Evolutionary conservation across 2,113 vertebrate genomes (phyloP), one percentile per base, ranked within the genome.

Genomic region (Antidorcas marsupialis): DNA sequence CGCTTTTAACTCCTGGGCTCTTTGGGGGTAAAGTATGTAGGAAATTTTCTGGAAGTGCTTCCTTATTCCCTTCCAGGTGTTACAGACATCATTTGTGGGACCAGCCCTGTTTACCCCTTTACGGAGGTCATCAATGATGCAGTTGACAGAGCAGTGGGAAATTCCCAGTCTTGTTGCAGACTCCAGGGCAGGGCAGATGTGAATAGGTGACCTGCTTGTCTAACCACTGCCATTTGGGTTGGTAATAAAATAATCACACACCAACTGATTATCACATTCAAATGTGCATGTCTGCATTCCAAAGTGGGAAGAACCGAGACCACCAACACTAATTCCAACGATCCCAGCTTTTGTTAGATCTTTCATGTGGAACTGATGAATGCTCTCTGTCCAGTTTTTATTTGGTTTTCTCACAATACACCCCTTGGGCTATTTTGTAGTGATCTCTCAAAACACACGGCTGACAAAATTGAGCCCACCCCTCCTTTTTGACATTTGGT

Each of bases 71-170:
- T 95, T 71, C 64, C 14, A 84, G 52, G 76, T 89, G 87, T 84
- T 45, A 96, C 36, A 93, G 39, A 91, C 89, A 53, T 81, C 45
- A 59, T 55, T 45, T 33, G 15, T 85, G 86, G 53, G n/a, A 23
- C 55, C 47, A 47, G 47, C 76, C 15, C n/a, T 60, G 64, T 89
- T 76, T 39, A 43, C 45, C 52, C 10, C 50, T 71, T 83, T 53
- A 55, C 17, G 57, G n/a, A 81, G 43, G n/a, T 52, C 16, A 28
- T 25, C 36, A 60, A 0, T 91, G 94, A 97, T 86, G 91, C 79
- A 90, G 25, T 94, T 97, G 59, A 93, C 87, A 92, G 47, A 71
- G 39, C 5, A 0, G 28, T 97, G 98, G 92, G 79, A 97, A 96
- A 97, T 97, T 97, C 93, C 76, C 3, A 1, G 7, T 33, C 1